Conservation (phyloP, 1,140 invertebrate genomes). For the Meloidogyne floridensis region DNA sequence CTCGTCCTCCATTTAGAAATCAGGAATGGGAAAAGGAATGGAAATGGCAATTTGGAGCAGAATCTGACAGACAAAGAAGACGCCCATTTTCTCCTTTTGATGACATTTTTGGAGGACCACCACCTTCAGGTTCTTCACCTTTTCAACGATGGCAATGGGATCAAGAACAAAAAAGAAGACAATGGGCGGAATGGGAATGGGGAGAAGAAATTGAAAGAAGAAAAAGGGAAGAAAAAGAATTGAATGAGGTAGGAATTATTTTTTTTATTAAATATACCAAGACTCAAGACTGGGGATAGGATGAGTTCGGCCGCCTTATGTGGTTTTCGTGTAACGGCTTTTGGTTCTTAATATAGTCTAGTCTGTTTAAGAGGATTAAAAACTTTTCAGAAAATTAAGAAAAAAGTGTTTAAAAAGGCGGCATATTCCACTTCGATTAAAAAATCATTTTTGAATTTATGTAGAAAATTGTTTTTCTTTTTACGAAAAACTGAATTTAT, state of each 20-base stretch:
- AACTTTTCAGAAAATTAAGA: no score
- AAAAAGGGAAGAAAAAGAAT: background rate
- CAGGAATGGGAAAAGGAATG: background rate
- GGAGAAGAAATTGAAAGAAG: background rate
- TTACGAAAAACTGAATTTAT: no score
- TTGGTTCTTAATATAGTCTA: no score
- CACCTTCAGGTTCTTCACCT: background rate
- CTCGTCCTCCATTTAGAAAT: background rate
- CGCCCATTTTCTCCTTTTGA: conserved; percentile 6
- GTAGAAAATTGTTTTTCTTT: no score
- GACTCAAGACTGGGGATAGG: no score
- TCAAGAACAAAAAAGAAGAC: background rate
- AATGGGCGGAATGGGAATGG: background rate
- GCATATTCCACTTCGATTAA: no score
- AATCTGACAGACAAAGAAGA: background rate
- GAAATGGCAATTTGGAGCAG: conserved; percentile 1
- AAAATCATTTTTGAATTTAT: no score
- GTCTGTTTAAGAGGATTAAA: no score
- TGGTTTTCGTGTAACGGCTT: no score
- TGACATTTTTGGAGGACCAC: background rate
- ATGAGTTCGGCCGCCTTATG: no score
- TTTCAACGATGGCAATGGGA: background rate
- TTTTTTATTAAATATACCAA: no score
- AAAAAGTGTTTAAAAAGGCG: no score
- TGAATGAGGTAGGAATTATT: background rate